These are phyloP conservation scores for Ichneumoninae sp. DNA, from an alignment of 2,888 invertebrate species.

Conservation along the genomic window DNA sequence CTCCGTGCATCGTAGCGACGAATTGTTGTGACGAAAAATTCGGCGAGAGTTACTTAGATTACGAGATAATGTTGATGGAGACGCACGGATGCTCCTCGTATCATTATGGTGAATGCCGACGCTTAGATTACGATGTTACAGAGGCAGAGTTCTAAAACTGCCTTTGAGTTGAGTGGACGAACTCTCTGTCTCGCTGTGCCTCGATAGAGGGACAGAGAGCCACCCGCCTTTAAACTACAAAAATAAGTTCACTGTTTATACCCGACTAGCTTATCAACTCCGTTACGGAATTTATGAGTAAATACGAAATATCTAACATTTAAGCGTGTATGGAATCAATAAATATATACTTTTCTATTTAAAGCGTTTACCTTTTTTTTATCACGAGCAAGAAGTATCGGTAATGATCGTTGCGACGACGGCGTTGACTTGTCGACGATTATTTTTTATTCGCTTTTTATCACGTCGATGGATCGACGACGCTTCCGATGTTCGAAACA, in stretches of 20 bases:
- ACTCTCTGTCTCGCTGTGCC: constrained; percentile 44
- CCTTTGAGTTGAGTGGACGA: constrained; percentile 28
- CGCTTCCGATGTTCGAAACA: constrained; percentile 18
- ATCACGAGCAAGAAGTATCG: not conserved
- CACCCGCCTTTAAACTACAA: constrained; percentile 1
- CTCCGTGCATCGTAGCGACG: constrained; percentile 39
- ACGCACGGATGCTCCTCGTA: constrained; percentile 88
- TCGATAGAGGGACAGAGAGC: constrained; percentile 24
- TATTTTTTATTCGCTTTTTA: constrained; percentile 44
- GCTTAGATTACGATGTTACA: constrained; percentile 67
- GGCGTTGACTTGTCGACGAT: constrained; percentile 6
- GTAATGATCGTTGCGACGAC: constrained; percentile 3
- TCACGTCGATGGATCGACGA: constrained; percentile 30
- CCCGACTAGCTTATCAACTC: constrained; percentile 64
- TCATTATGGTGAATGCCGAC: constrained; percentile 82
- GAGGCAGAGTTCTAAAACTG: constrained; percentile 76
- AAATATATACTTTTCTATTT: constrained; percentile 81
- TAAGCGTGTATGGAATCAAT: constrained; percentile 75
- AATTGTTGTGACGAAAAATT: constrained; percentile 24
- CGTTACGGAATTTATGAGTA: constrained; percentile 63
- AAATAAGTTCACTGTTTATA: constrained; percentile 68
- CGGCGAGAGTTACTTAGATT: constrained; percentile 62
- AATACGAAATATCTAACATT: constrained; percentile 57
- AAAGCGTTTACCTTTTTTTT: constrained; percentile 54
- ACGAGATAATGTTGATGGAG: constrained; percentile 87